These are phyloP conservation scores for Drosophila acutilabella DNA, from an alignment of 2,888 invertebrate genomes.

Conservation along the genomic window DNA sequence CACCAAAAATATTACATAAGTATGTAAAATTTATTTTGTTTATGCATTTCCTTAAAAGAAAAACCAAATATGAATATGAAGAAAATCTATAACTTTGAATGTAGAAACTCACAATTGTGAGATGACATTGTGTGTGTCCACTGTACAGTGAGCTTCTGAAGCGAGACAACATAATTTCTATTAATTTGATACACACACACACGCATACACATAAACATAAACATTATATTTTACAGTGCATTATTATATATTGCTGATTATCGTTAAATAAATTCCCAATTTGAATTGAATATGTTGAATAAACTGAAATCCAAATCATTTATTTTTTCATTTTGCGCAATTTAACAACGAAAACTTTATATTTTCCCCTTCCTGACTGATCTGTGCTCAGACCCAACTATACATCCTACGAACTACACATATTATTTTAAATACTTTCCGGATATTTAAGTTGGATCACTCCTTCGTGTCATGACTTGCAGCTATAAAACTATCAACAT, in stretches of 20 bases:
- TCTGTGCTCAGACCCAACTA: too few relatives aligned
- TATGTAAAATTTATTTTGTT: constrained; percentile 38
- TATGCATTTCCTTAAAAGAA: constrained; percentile 36
- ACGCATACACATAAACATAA: constrained; percentile 33
- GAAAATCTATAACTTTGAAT: constrained; percentile 10
- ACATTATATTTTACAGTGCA: constrained; percentile 77
- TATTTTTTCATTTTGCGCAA: constrained; percentile 7
- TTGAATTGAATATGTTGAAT: constrained; percentile 76
- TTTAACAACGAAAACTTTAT: too few relatives aligned
- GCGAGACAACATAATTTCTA: constrained; percentile 43
- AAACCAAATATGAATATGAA: neutral
- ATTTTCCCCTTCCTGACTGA: too few relatives aligned
- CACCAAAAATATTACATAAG: constrained; percentile 51
- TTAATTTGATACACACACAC: constrained; percentile 33
- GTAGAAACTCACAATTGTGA: constrained; percentile 28
- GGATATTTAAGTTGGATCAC: too few relatives aligned
- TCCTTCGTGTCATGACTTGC: too few relatives aligned
- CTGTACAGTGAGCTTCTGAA: constrained; percentile 51
- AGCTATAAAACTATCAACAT: too few relatives aligned
- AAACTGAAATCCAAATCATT: constrained; percentile 57
- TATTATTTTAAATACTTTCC: too few relatives aligned
- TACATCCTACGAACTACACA: too few relatives aligned
- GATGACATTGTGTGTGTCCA: constrained; percentile 9
- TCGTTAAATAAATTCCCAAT: constrained; percentile 80
- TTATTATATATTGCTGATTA: constrained; percentile 80